phyloP scores from a whole-genome alignment of 1,140 invertebrate species.

The Ephestia elutella region DNA sequence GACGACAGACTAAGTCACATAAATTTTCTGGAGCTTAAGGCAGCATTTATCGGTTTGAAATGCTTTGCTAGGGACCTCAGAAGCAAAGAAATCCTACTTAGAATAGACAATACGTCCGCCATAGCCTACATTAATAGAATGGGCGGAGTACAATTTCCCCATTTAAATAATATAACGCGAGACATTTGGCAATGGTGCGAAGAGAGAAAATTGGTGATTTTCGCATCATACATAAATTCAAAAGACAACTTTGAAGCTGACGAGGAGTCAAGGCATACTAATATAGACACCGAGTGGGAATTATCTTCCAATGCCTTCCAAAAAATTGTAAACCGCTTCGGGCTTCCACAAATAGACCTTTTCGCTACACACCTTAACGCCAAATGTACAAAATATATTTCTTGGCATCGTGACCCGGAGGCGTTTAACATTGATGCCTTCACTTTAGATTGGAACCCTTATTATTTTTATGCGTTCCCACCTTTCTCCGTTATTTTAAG shows the following conservation, averaged over 20 bases:
- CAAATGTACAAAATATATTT: constrained; percentile 16
- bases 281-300: constrained; percentile 14
- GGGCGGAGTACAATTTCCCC: constrained; percentile 9
- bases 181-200: constrained; percentile 16
- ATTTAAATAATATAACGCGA: constrained; percentile 2
- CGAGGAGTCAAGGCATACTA: constrained; percentile 2
- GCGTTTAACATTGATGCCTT: constrained; percentile 17
- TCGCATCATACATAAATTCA: constrained; percentile 11
- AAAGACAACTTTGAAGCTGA: constrained; percentile 11
- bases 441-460: constrained; percentile 12
- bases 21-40: not conserved
- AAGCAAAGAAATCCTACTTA: not conserved
- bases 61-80: not conserved
- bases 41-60: not conserved
- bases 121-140: constrained; percentile 15
- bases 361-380: constrained; percentile 13
- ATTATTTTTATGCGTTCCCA: constrained; percentile 18
- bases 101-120: constrained; percentile 6
- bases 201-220: constrained; percentile 2
- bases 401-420: constrained; percentile 17
- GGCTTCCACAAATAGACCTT: constrained; percentile 11
- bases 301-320: not conserved
- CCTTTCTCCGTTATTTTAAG: constrained; percentile 16
- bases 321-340: not conserved
- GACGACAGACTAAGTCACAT: not conserved